These are phyloP conservation scores for Larimichthys crocea DNA, from an alignment of 2,113 vertebrate species.

Conservation along the genomic window DNA sequence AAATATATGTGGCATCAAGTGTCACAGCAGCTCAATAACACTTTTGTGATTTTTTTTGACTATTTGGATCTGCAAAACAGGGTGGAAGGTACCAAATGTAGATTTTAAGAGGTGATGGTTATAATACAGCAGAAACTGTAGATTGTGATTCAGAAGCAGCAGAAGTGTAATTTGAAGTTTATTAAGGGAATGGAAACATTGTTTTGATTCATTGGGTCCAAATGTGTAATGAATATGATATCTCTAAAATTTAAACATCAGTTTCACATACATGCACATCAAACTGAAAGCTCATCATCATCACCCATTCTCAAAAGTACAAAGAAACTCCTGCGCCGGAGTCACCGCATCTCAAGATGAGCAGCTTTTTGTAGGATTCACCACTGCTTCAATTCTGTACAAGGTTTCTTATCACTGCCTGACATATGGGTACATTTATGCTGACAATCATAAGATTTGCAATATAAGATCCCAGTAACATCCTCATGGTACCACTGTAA, in stretches of 20 bases:
- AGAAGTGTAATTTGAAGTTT: neutral
- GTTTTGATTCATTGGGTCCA: neutral
- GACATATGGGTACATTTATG: conserved; percentile 8
- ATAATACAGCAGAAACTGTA: neutral
- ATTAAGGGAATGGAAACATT: neutral
- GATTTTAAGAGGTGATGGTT: neutral
- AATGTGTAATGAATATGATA: too few relatives aligned
- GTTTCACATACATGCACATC: neutral
- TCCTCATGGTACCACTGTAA: neutral
- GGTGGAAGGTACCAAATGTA: neutral
- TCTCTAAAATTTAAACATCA: neutral
- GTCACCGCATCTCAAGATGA: neutral
- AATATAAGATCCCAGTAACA: conserved; percentile 4
- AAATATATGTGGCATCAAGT: neutral
- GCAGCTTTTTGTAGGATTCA: neutral
- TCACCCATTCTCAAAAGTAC: neutral
- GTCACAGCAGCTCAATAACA: neutral
- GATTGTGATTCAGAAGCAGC: neutral
- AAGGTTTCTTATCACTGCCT: conserved; percentile 19
- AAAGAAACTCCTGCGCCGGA: neutral
- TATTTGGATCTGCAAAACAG: neutral
- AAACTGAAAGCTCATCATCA: neutral
- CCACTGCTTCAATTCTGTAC: neutral
- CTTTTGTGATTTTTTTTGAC: neutral
- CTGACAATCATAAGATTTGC: conserved; percentile 3